phyloP scores from a whole-genome alignment of 2,888 invertebrate genomes.

The Chirona hameri region DNA sequence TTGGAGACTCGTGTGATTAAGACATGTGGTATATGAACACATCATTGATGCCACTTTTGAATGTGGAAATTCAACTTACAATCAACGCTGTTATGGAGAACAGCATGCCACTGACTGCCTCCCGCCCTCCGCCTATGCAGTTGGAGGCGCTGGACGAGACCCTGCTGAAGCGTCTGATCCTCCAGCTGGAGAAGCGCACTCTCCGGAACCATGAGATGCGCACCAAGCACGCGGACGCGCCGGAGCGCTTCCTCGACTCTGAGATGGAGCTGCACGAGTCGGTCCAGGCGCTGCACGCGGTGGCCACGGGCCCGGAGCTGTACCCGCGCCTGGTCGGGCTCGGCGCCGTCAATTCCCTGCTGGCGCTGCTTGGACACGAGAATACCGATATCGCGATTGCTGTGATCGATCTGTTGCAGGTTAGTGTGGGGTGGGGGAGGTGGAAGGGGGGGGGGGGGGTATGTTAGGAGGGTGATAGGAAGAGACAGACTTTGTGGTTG shows the following conservation, averaged over 20 bases:
- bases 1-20: too few relatives aligned
- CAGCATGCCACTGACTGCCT: background rate
- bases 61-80: too few relatives aligned
- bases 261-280: slow-evolving; percentile 89
- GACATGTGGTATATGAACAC: too few relatives aligned
- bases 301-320: slow-evolving; percentile 93
- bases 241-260: slow-evolving; percentile 93
- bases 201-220: slow-evolving; percentile 95
- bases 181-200: slow-evolving; percentile 91
- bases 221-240: slow-evolving; percentile 94
- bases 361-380: slow-evolving; percentile 90
- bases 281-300: slow-evolving; percentile 82
- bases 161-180: slow-evolving; percentile 78
- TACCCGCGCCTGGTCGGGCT: slow-evolving; percentile 87
- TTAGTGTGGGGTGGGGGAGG: slow-evolving; percentile 43
- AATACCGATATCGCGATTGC: slow-evolving; percentile 89
- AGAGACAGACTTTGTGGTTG: too few relatives aligned
- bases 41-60: too few relatives aligned
- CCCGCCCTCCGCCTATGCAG: background rate
- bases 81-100: too few relatives aligned
- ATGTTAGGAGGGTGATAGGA: too few relatives aligned
- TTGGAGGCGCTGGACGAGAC: slow-evolving; percentile 85
- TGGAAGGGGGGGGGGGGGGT: background rate
- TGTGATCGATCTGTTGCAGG: slow-evolving; percentile 67
- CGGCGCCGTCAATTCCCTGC: slow-evolving; percentile 80